A percentile compares a stretch with the other conserved stretches of the same genome.
Conservation (phyloP, 2,888 invertebrate genomes). For the Ceramica pisi region DNA sequence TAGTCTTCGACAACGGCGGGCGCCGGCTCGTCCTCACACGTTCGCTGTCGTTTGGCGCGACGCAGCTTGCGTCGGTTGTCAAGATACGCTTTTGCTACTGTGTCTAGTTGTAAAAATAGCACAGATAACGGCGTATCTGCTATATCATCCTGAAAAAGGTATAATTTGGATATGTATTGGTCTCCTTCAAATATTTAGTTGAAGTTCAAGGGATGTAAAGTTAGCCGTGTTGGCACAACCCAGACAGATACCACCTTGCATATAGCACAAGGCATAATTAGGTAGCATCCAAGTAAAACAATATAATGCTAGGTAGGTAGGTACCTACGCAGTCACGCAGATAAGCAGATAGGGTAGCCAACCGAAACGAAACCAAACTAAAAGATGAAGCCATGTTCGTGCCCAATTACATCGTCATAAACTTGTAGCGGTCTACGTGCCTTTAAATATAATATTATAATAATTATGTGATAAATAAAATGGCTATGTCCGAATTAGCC, state of each 20-base stretch:
- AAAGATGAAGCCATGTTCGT: background rate
- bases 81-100: slow-evolving; percentile 82
- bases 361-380: slow-evolving; percentile 8
- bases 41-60: slow-evolving; percentile 83
- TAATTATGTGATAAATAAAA: slow-evolving; percentile 35
- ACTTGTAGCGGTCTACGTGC: background rate
- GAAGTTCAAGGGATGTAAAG: background rate
- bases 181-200: background rate
- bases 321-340: background rate
- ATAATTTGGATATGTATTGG: slow-evolving; percentile 3
- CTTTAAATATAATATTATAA: slow-evolving; percentile 6
- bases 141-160: slow-evolving; percentile 86
- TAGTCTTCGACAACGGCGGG: slow-evolving; percentile 67
- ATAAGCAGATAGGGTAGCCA: background rate
- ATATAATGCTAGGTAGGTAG: background rate
- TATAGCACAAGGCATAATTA: background rate
- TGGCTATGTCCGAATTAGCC: slow-evolving; percentile 13
- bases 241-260: background rate
- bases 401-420: slow-evolving; percentile 10
- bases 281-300: background rate
- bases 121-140: slow-evolving; percentile 86
- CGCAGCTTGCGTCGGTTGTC: slow-evolving; percentile 81
- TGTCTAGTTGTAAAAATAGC: slow-evolving; percentile 85
- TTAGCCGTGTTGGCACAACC: background rate
- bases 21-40: slow-evolving; percentile 75